Evolutionary conservation across 1,140 invertebrate genomes (phyloP).

Genomic region (Nomia melanderi): DNA sequence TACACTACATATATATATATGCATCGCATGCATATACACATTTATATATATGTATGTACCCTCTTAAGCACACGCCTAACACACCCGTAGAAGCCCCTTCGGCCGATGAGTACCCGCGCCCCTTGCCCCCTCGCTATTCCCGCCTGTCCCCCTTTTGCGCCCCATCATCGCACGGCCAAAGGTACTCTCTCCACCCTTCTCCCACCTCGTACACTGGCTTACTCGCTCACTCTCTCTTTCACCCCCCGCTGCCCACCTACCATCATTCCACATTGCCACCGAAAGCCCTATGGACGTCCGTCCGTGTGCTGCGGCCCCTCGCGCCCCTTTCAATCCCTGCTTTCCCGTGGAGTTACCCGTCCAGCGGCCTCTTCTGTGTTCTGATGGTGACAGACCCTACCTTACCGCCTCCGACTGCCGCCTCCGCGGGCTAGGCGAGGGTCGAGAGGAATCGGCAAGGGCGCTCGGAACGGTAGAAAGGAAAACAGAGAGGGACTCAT

Average conservation of each 20-base stretch:
- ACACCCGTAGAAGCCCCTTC: constrained; percentile 72
- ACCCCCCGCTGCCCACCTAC: constrained; percentile 37
- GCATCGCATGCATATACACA: too few species aligned
- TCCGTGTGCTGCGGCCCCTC: constrained; percentile 40
- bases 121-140: constrained; percentile 68
- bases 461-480: constrained; percentile 47
- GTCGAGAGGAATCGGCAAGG: constrained; percentile 58
- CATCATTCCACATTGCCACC: too few species aligned
- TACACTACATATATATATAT: too few species aligned
- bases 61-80: constrained; percentile 70
- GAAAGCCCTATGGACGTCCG: constrained; percentile 25
- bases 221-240: constrained; percentile 16
- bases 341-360: constrained; percentile 59
- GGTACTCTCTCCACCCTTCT: constrained; percentile 37
- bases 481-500: constrained; percentile 51
- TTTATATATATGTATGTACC: too few species aligned
- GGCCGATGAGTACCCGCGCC: constrained; percentile 70
- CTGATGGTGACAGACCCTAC: constrained; percentile 80
- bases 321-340: constrained; percentile 46
- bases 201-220: constrained; percentile 5
- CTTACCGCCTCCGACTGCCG: constrained; percentile 66
- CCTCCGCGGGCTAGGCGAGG: constrained; percentile 51
- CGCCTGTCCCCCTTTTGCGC: constrained; percentile 55
- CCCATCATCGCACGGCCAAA: constrained; percentile 46
- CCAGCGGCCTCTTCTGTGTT: constrained; percentile 70